These are phyloP conservation scores for Atherinomorus stipes DNA, from an alignment of 2,113 vertebrate genomes.

Conservation along the genomic window DNA sequence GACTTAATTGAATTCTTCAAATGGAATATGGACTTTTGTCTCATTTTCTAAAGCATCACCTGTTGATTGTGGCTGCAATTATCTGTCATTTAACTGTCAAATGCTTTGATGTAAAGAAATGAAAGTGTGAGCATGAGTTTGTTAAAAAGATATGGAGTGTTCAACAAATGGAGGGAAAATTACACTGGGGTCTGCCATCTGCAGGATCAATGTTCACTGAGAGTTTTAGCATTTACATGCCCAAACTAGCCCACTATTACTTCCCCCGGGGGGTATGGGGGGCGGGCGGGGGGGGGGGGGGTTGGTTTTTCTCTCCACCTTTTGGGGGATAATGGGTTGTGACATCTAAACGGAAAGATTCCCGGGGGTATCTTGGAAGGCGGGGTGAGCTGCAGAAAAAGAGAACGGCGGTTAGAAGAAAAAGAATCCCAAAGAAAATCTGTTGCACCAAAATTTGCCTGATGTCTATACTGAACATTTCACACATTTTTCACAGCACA, in stretches of 20 bases:
- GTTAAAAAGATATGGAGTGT: slow-evolving; percentile 7
- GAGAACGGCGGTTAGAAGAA: slow-evolving; percentile 1
- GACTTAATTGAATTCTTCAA: slow-evolving; percentile 20
- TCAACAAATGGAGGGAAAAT: slow-evolving; percentile 13
- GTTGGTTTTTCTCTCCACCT: too few relatives aligned
- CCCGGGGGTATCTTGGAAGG: too few relatives aligned
- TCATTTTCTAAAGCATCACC: slow-evolving; percentile 41
- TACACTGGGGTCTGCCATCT: slow-evolving; percentile 42
- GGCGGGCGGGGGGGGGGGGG: too few relatives aligned
- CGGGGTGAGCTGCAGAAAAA: slow-evolving; percentile 19
- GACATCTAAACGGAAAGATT: too few relatives aligned
- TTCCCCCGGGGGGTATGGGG: too few relatives aligned
- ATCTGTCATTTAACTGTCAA: slow-evolving; percentile 37
- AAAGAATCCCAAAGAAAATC: slow-evolving; percentile 8
- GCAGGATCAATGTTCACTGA: slow-evolving; percentile 65
- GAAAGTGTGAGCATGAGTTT: slow-evolving; percentile 22
- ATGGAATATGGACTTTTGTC: slow-evolving; percentile 36
- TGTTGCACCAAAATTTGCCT: neutral
- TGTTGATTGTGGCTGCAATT: slow-evolving; percentile 12
- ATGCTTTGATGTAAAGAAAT: slow-evolving; percentile 30
- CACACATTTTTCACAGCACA: neutral
- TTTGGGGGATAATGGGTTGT: too few relatives aligned
- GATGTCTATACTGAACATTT: neutral
- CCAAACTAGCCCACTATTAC: slow-evolving; percentile 53
- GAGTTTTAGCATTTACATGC: slow-evolving; percentile 63